Evolutionary conservation across 2,113 vertebrate genomes (phyloP).

Genomic region (Sigmodon hispidus): DNA sequence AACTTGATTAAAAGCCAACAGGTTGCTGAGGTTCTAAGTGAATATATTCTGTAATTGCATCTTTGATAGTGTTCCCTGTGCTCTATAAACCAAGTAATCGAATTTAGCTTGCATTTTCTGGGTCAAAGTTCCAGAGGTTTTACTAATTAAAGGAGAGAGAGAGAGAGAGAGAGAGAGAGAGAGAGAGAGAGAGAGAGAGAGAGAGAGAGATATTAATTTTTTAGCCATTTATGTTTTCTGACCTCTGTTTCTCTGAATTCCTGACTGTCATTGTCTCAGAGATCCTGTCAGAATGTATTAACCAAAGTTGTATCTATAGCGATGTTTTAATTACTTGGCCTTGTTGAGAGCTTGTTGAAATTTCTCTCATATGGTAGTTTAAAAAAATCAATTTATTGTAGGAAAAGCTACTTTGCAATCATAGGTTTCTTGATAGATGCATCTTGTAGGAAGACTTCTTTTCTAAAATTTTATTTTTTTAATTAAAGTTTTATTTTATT

Average conservation of each 20-base stretch:
- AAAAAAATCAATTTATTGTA: constrained; percentile 40
- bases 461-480: neutral
- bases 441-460: neutral
- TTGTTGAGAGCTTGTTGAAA: constrained; percentile 62
- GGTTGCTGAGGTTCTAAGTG: constrained; percentile 60
- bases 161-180: neutral
- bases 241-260: constrained; percentile 13
- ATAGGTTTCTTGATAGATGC: neutral
- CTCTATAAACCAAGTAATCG: constrained; percentile 75
- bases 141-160: constrained; percentile 61
- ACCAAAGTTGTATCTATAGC: constrained; percentile 50
- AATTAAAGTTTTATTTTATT: neutral
- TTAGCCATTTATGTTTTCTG: neutral
- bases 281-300: constrained; percentile 51
- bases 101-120: constrained; percentile 54
- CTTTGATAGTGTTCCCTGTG: constrained; percentile 61
- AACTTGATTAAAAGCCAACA: constrained; percentile 72
- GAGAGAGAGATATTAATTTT: constrained; percentile 41
- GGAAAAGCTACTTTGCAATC: neutral
- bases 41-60: constrained; percentile 61
- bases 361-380: constrained; percentile 61
- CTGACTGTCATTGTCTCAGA: constrained; percentile 8
- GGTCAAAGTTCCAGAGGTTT: constrained; percentile 47
- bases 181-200: neutral
- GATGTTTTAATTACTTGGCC: constrained; percentile 69